These are phyloP conservation scores for Nycteola revayana DNA, from an alignment of 2,888 invertebrate species.

Conservation along the genomic window DNA sequence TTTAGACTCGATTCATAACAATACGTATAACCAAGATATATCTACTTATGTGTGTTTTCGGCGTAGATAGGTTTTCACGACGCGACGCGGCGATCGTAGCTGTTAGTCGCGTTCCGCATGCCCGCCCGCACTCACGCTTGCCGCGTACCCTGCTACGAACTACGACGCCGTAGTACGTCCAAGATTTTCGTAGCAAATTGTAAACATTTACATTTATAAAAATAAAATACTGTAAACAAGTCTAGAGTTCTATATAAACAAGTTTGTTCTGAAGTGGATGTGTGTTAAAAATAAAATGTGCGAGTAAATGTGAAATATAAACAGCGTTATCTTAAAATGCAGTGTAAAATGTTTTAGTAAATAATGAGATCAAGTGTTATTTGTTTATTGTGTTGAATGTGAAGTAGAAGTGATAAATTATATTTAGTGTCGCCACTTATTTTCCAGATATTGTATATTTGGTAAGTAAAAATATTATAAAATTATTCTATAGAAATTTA, in stretches of 20 bases:
- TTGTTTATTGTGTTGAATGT: constrained; percentile 14
- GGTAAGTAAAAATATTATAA: too few relatives aligned
- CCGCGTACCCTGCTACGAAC: constrained; percentile 47
- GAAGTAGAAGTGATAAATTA: constrained; percentile 23
- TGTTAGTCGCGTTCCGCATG: constrained; percentile 53
- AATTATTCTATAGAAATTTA: too few relatives aligned
- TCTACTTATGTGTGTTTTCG: too few relatives aligned
- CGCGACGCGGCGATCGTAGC: constrained; percentile 31
- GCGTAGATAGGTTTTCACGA: constrained; percentile 28
- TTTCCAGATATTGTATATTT: too few relatives aligned
- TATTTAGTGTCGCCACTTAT: too few relatives aligned
- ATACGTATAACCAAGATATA: constrained; percentile 18
- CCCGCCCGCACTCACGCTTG: constrained; percentile 41
- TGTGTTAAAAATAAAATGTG: constrained; percentile 19
- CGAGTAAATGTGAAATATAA: constrained; percentile 19
- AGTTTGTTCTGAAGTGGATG: constrained; percentile 7
- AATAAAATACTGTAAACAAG: too few relatives aligned
- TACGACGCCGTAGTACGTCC: constrained; percentile 43
- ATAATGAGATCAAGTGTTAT: constrained; percentile 29
- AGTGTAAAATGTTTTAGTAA: constrained; percentile 38
- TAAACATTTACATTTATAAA: background rate
- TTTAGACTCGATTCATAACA: constrained; percentile 45
- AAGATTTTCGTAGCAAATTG: constrained; percentile 14
- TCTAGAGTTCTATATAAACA: too few relatives aligned
- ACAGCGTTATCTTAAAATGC: constrained; percentile 10